phyloP scores from a whole-genome alignment of 2,888 invertebrate genomes.

The Himalopsyche anomala region DNA sequence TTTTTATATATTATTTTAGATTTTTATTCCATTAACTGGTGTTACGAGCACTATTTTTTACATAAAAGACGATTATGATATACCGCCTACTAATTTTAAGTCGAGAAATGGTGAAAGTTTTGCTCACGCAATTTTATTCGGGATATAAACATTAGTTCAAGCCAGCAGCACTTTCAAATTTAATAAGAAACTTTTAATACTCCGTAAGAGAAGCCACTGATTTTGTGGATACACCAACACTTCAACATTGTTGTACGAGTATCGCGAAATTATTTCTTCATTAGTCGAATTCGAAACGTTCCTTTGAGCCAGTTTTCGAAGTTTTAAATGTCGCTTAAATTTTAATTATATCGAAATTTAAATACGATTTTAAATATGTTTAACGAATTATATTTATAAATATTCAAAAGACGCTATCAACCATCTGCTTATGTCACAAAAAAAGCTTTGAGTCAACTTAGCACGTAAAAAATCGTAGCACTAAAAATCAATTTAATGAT shows the following conservation, averaged over 20 bases:
- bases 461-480: too few relatives aligned
- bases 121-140: slow-evolving; percentile 45
- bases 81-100: slow-evolving; percentile 21
- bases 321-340: slow-evolving; percentile 5
- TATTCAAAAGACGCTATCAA: too few relatives aligned
- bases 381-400: too few relatives aligned
- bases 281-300: slow-evolving; percentile 6
- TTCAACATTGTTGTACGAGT: neutral
- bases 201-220: slow-evolving; percentile 19
- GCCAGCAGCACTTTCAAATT: slow-evolving; percentile 44
- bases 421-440: too few relatives aligned
- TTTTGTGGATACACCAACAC: slow-evolving; percentile 5
- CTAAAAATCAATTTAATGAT: too few relatives aligned
- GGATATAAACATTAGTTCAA: slow-evolving; percentile 27
- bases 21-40: too few relatives aligned
- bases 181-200: slow-evolving; percentile 53
- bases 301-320: neutral
- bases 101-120: slow-evolving; percentile 2
- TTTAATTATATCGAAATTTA: too few relatives aligned
- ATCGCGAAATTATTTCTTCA: slow-evolving; percentile 41
- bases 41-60: too few relatives aligned
- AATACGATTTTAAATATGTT: too few relatives aligned
- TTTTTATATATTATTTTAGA: too few relatives aligned
- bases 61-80: slow-evolving; percentile 3
- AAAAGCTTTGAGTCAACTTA: too few relatives aligned